Conservation (phyloP, 2,888 invertebrate genomes). For the Tethea ocularis region DNA sequence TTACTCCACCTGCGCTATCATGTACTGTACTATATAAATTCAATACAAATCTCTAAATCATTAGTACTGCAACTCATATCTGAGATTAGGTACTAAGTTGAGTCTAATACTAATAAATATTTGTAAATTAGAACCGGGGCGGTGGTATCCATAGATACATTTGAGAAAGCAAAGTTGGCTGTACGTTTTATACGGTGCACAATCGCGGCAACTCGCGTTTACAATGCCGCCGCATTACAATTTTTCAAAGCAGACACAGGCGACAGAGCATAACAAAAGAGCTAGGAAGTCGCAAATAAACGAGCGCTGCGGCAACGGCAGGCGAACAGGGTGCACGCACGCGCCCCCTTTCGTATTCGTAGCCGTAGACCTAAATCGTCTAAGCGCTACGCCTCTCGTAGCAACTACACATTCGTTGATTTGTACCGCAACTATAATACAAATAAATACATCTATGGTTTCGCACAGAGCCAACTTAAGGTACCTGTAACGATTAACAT, state of each 20-base stretch:
- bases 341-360: conserved; percentile 39
- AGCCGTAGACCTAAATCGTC: conserved; percentile 31
- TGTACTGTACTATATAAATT: no score
- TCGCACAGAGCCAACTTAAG: neutral
- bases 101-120: neutral
- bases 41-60: no score
- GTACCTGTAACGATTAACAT: neutral
- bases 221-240: conserved; percentile 79
- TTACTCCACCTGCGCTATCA: no score
- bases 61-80: no score
- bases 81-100: no score
- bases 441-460: neutral
- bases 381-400: conserved; percentile 15
- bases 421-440: neutral
- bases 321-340: conserved; percentile 64
- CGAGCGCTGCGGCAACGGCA: conserved; percentile 74
- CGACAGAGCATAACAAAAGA: conserved; percentile 80
- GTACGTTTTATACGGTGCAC: conserved; percentile 51
- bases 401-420: neutral
- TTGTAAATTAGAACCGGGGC: neutral
- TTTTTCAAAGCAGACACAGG: conserved; percentile 80
- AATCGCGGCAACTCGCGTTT: conserved; percentile 69
- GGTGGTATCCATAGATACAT: conserved; percentile 22
- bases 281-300: conserved; percentile 80
- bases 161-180: conserved; percentile 37